These are phyloP conservation scores for Drosophila gaucha DNA, from an alignment of 2,888 invertebrate species.

Conservation along the genomic window DNA sequence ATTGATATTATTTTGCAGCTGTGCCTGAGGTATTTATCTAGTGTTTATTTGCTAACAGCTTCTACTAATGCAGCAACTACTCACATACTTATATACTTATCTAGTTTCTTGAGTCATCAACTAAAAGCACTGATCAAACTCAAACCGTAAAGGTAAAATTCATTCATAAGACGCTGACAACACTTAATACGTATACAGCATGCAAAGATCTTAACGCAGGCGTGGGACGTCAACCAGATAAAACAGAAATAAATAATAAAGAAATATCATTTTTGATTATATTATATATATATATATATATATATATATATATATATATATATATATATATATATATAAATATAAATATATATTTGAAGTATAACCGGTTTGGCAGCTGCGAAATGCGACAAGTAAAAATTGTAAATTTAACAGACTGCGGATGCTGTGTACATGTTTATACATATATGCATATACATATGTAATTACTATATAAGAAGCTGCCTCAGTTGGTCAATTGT, in stretches of 20 bases:
- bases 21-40: constrained; percentile 61
- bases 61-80: constrained; percentile 43
- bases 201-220: constrained; percentile 2
- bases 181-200: constrained; percentile 34
- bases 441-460: neutral
- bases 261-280: constrained; percentile 1
- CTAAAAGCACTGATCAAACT: constrained; percentile 24
- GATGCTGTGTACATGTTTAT: constrained; percentile 5
- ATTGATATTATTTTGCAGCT: constrained; percentile 45
- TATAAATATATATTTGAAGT: too few species aligned
- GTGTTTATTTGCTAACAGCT: constrained; percentile 64
- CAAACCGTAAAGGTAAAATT: constrained; percentile 18
- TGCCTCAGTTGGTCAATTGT: constrained; percentile 12
- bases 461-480: neutral
- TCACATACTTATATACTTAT: constrained; percentile 14
- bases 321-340: too few species aligned
- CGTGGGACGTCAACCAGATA: constrained; percentile 42
- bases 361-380: constrained; percentile 44
- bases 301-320: too few species aligned
- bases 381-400: constrained; percentile 15
- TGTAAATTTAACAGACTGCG: constrained; percentile 10
- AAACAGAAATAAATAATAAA: constrained; percentile 21
- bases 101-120: constrained; percentile 37
- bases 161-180: constrained; percentile 57
- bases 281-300: too few species aligned